A percentile compares a stretch with the other conserved stretches of the same genome.
Evolutionary conservation across 2,888 invertebrate species (phyloP).

Genomic region (Polylopha cassiicola): DNA sequence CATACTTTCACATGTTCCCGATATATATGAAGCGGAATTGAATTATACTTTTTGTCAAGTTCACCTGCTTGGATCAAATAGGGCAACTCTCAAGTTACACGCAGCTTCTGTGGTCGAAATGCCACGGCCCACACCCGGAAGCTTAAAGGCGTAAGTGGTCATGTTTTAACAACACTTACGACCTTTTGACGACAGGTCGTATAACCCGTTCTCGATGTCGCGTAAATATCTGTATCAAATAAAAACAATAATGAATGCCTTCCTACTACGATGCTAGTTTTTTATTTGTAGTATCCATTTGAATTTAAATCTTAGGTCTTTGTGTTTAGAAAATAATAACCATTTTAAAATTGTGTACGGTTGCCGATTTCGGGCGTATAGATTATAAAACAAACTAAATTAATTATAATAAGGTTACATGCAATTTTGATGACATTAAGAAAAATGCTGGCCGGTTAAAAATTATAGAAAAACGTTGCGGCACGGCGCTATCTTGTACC

Average conservation of each 20-base stretch:
- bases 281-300: conserved; percentile 9
- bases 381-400: too few species aligned
- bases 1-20: too few species aligned
- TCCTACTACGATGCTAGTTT: conserved; percentile 18
- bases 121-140: conserved; percentile 15
- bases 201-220: conserved; percentile 19
- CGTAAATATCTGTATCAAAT: conserved; percentile 18
- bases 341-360: too few species aligned
- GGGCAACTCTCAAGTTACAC: conserved; percentile 12
- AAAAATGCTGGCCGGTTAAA: too few species aligned
- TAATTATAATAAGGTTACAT: too few species aligned
- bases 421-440: too few species aligned
- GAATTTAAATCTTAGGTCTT: conserved; percentile 4
- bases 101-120: conserved; percentile 17
- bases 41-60: too few species aligned
- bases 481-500: too few species aligned
- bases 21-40: too few species aligned
- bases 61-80: too few species aligned
- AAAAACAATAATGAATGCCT: conserved; percentile 18
- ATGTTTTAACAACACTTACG: conserved; percentile 7
- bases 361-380: too few species aligned
- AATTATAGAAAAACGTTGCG: too few species aligned
- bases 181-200: conserved; percentile 3
- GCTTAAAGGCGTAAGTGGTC: conserved; percentile 10
- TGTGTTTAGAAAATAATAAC: neutral